Evolutionary conservation across 1,140 invertebrate genomes (phyloP), one percentile per base, ranked within the genome.

Genomic region (Trachelipus rathkii): DNA sequence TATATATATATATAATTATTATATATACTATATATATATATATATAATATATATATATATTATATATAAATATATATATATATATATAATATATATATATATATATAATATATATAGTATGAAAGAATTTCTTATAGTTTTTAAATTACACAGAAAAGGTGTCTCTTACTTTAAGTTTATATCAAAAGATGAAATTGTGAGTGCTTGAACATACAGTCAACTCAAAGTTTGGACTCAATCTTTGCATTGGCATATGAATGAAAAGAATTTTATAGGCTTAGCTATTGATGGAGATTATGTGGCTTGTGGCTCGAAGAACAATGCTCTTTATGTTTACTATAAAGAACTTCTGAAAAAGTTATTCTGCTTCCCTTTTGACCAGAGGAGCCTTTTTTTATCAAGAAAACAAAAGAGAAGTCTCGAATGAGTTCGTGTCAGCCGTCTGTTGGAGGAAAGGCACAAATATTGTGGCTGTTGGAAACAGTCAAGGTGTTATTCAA

Each of bases 241-340:
- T 0, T 95, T 97, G 86, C 90, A 91, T n/a, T 95, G 94, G 0
- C 95, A 98, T 86, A 89, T 92, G 0, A 98, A 98, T 85, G 96
- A 98, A 84, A 98, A 97, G 84, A 97, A 97, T 85, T 98, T 98
- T 87, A 95, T 98, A 10, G 96, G 96, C 0, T 85, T 98, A n/a
- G 94, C 95, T 0, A 96, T 95, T 0, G 94, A 97, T 86, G 95
- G 95, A 3, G 92, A 95, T 84, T 97, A 96, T 85, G 90, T 98
- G 23, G 94, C 94, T 4, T 97, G 95, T 87, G 96, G 96, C 69
- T 97, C 95, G 13, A 95, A 98, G 86, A 97, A 97, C 83, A 97
- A 97, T 85, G 91, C 95, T 0, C 86, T 98, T 2, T 97, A 95
- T 85, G 88, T 98, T 72, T 98, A 97, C 85, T 97, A 96, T 84